Evolutionary conservation across 1,140 invertebrate genomes (phyloP), one percentile per base, ranked within the genome.

Genomic region (Sinella curviseta): DNA sequence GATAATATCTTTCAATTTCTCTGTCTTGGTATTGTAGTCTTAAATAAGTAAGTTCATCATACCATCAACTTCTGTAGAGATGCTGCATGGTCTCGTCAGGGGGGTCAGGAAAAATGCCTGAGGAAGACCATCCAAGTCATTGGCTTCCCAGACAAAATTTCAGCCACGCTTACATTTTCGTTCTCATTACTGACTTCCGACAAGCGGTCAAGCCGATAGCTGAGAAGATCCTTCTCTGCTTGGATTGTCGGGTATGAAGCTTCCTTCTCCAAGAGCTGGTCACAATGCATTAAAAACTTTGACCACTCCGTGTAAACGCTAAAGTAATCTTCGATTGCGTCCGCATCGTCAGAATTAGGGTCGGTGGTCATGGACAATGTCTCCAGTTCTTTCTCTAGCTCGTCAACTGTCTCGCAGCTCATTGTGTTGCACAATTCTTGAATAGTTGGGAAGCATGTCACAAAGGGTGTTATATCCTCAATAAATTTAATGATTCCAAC

Each of bases 91-190:
- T 30, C 65, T 3, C 65, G 65, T 70, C 65, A 70, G 26, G 65
- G 65, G 4, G 24, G 30, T 70, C 65, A 70, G 65, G 2, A 70
- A 70, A 8, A 70, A n/a, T 70, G 65, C 31, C 65, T 8, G 12
- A 70, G 31, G 65, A 70, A 70, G 8, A 70, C 31, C 1, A 70
- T 4, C 65, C 65, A 70, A 31, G 65, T 70, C 65, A 30, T 31
- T 33, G 26, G 2, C 4, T n/a, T 70, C 14, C 12, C n/a, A 8
- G 26, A 30, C 30, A 70, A 33, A 33, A 70, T n/a, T 2, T 70
- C 31, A 14, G 4, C 1, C 8, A 70, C 65, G 31, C 8, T 31
- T 14, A 30, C 65, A 14, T 31, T 48, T 20, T 48, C 39, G 39
- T 48, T 48, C 8, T 8, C 28, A 31, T 30, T 33, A 31, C 4